Evolutionary conservation across 2,797 vertebrate genomes (phyloP), one percentile per base, ranked within the genome.

Genomic region (Phoxinus dragarum): DNA sequence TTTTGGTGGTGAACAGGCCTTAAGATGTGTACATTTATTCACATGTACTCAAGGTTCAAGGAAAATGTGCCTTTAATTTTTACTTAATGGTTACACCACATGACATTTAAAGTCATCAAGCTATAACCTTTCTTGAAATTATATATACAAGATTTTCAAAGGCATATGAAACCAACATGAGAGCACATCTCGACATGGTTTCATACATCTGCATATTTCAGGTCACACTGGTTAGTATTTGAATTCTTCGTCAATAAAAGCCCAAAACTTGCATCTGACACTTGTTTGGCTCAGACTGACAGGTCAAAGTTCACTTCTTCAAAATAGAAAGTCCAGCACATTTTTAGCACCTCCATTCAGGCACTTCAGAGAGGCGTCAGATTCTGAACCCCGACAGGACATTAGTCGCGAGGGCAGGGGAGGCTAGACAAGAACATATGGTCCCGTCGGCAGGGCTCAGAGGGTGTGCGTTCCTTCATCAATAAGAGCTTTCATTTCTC

Each of bases 401-500:
- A 89, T 91, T 92, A 90, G 72, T 90, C 88, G 82, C 80, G 84
- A 86, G 73, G 49, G 90, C 68, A 86, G 79, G 59, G 72, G 23
- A 71, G 84, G 82, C 84, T 86, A 86, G 91, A 92, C 90, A 88
- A 87, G 90, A 95, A 93, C 93, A 94, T 92, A 92, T 92, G 93
- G 90, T 90, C 84, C 90, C 23, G 85, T 80, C 89, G 91, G 88
- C 87, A 69, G 88, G 85, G 86, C 88, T 89, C 92, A 92, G 85
- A 91, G 92, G 91, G 90, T 88, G 90, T 90, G 89, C 86, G 88
- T 86, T 84, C 36, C 84, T 84, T 94, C 93, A 94, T 94, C 92
- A 94, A 95, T 94, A 94, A 93, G 90, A 92, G 38, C 78, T 69
- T 90, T 90, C 90, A 92, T 93, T 93, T 90, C 87, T 80, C 87